A percentile compares a stretch with the other conserved stretches of the same genome.
Evolutionary conservation across 2,888 invertebrate species (phyloP).

Genomic region (Oscheius sp.): DNA sequence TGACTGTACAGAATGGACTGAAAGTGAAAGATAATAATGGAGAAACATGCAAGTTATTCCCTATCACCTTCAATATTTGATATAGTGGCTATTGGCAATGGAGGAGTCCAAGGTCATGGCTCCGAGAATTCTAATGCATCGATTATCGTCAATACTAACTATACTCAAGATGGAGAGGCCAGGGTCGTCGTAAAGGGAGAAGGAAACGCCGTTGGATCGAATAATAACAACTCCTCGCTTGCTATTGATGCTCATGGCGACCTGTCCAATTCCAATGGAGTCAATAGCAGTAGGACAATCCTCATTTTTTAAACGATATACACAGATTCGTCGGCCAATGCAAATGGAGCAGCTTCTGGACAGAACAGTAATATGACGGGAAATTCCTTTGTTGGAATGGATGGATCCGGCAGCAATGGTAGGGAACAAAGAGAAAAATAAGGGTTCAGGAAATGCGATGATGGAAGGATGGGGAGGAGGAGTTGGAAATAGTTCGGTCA

Average conservation of each 20-base stretch:
- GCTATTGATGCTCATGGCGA: slow-evolving; percentile 41
- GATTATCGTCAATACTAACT: slow-evolving; percentile 47
- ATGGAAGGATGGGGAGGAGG: slow-evolving; percentile 45
- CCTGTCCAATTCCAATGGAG: slow-evolving; percentile 36
- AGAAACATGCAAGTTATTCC: slow-evolving; percentile 42
- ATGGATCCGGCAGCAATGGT: slow-evolving; percentile 34
- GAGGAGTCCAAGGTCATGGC: slow-evolving; percentile 45
- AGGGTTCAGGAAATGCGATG: slow-evolving; percentile 34
- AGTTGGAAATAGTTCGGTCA: slow-evolving; percentile 35
- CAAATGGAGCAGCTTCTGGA: slow-evolving; percentile 41
- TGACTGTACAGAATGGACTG: slow-evolving; percentile 53
- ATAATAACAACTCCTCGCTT: slow-evolving; percentile 41
- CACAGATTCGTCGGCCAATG: slow-evolving; percentile 38
- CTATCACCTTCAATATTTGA: not conserved
- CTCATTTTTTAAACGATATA: not conserved
- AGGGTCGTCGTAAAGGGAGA: slow-evolving; percentile 41
- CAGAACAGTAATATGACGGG: slow-evolving; percentile 48
- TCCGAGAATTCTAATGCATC: slow-evolving; percentile 48
- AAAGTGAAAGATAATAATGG: slow-evolving; percentile 51
- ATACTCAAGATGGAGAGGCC: slow-evolving; percentile 45
- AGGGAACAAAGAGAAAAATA: not conserved
- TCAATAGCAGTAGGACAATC: slow-evolving; percentile 34
- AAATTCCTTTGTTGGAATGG: slow-evolving; percentile 34
- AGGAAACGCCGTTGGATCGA: slow-evolving; percentile 42
- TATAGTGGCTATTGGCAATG: slow-evolving; percentile 53